A percentile compares a stretch with the other conserved stretches of the same genome.
Conservation (phyloP, 1,140 invertebrate species). For the Psix sp. region DNA sequence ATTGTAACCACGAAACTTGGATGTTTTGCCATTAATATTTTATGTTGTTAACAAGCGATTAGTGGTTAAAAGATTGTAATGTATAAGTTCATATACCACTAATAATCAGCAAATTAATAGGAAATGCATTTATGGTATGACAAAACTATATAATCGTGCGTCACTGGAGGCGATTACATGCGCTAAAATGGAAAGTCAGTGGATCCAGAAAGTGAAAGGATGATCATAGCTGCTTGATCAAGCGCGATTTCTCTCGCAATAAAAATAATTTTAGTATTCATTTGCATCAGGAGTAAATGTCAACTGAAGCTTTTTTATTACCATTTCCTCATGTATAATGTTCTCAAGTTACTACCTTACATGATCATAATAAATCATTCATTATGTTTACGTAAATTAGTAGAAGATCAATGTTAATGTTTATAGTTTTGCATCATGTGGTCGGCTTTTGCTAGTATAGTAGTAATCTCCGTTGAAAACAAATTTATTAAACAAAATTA, state of each 20-base stretch:
- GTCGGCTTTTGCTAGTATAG: no score
- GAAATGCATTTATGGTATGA: conserved; percentile 17
- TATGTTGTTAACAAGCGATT: conserved; percentile 2
- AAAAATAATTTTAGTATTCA: conserved; percentile 50
- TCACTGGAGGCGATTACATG: conserved; percentile 22
- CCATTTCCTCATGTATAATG: conserved; percentile 25
- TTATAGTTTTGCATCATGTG: no score
- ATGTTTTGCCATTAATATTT: neutral
- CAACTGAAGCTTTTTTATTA: conserved; percentile 33
- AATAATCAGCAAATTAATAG: conserved; percentile 13
- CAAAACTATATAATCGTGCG: conserved; percentile 27
- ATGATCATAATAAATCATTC: neutral
- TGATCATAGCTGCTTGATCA: conserved; percentile 51
- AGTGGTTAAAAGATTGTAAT: neutral
- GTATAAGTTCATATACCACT: neutral
- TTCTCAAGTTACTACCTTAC: conserved; percentile 29
- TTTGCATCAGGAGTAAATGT: conserved; percentile 31
- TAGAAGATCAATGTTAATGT: no score
- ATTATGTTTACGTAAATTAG: neutral
- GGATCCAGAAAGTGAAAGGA: conserved; percentile 55
- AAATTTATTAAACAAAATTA: no score
- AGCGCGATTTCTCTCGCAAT: conserved; percentile 56
- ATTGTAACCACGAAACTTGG: neutral
- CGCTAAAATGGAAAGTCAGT: conserved; percentile 50
- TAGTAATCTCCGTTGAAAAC: no score